These are phyloP conservation scores for Ophion ellenae DNA, from an alignment of 2,888 invertebrate species.

Conservation along the genomic window DNA sequence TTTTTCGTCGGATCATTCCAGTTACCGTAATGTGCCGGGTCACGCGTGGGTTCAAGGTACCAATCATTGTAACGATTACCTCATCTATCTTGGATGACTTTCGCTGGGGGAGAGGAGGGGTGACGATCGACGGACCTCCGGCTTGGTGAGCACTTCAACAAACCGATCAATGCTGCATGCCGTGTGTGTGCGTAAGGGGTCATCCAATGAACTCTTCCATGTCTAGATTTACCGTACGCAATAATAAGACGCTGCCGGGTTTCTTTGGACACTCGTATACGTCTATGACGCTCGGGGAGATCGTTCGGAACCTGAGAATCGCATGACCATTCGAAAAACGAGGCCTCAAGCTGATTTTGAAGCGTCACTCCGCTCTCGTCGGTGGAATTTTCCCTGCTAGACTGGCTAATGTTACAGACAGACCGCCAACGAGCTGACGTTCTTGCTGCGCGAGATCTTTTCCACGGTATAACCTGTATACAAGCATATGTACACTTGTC, in stretches of 20 bases:
- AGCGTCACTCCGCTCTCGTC: conserved; percentile 54
- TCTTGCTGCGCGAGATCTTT: conserved; percentile 12
- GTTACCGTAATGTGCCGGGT: conserved; percentile 19
- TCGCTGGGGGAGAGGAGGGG: conserved; percentile 17
- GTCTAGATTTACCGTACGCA: conserved; percentile 3
- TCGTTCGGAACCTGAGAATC: conserved; percentile 36
- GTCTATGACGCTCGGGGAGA: conserved; percentile 30
- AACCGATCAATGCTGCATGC: conserved; percentile 38
- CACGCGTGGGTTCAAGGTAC: conserved; percentile 38
- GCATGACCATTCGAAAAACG: conserved; percentile 56
- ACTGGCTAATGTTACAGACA: conserved; percentile 46
- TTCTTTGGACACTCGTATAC: neutral
- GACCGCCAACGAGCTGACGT: conserved; percentile 17
- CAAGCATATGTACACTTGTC: neutral
- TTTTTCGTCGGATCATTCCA: conserved; percentile 33
- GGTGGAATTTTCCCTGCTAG: conserved; percentile 57
- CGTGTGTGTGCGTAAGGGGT: conserved; percentile 29
- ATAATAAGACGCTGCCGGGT: conserved; percentile 15
- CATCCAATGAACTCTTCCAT: conserved; percentile 59
- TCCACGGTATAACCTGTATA: conserved; percentile 15
- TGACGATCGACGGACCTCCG: conserved; percentile 44
- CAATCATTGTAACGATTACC: conserved; percentile 53
- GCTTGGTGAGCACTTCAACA: conserved; percentile 50
- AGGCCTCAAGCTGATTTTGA: conserved; percentile 53
- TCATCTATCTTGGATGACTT: conserved; percentile 52